phyloP scores from a whole-genome alignment of 2,113 vertebrate genomes.

The Anser brachyrhynchus region DNA sequence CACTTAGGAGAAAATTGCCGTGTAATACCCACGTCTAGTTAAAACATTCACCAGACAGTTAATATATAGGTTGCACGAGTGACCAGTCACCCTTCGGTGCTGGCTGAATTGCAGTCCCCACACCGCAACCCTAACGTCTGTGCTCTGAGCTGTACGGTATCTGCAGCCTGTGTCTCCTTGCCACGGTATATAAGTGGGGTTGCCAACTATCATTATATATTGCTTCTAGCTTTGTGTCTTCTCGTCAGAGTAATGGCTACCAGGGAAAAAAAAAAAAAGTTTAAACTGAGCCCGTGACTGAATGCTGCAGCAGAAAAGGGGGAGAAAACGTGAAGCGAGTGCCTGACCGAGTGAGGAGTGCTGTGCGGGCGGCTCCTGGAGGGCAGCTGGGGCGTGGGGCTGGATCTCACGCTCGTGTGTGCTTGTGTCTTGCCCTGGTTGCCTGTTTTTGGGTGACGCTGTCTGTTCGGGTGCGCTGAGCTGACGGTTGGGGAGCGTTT shows the following conservation, averaged over 20 bases:
- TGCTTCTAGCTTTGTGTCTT: neutral
- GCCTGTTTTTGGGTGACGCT: neutral
- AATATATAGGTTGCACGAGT: neutral
- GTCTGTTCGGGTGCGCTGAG: fast-evolving
- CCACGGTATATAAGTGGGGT: neutral
- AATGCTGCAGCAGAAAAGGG: neutral
- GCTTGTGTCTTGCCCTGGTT: neutral
- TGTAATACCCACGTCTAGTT: neutral
- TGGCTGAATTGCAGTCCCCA: neutral
- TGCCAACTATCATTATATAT: neutral
- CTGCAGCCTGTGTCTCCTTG: neutral
- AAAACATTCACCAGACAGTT: neutral
- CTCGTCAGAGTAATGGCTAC: neutral
- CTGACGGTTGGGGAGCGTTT: fast-evolving
- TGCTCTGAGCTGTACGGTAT: neutral
- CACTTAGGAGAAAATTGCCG: neutral
- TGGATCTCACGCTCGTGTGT: neutral
- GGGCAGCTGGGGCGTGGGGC: neutral
- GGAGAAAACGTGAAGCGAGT: too few species aligned
- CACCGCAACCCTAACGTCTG: fast-evolving
- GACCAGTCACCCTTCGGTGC: neutral
- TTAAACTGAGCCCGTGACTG: too few species aligned
- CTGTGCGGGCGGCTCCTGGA: neutral
- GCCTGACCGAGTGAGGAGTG: too few species aligned
- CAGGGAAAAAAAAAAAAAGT: too few species aligned